A percentile compares a stretch with the other conserved stretches of the same genome.
These are phyloP conservation scores for Glaucidium brasilianum DNA, from an alignment of 2,113 vertebrate species.

Conservation along the genomic window DNA sequence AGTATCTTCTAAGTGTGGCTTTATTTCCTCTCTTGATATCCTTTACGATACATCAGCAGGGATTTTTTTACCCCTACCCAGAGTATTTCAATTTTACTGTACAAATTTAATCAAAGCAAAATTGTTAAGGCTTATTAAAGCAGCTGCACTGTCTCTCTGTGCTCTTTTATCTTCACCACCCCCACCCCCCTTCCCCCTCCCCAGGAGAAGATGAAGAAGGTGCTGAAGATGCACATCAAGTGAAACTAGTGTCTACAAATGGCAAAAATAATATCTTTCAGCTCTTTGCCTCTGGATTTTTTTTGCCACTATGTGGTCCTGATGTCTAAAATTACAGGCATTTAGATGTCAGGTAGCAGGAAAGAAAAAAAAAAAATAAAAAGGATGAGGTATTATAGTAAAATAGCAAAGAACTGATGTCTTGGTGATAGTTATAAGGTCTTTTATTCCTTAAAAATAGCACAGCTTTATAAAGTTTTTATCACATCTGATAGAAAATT, in stretches of 20 bases:
- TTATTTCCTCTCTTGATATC: neutral
- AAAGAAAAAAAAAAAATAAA: neutral
- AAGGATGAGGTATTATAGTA: conserved; percentile 30
- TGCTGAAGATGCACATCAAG: neutral
- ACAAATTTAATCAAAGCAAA: conserved; percentile 23
- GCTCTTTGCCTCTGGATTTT: conserved; percentile 1
- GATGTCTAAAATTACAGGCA: conserved; percentile 62
- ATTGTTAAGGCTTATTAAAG: conserved; percentile 22
- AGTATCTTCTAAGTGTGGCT: neutral
- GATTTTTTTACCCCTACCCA: neutral
- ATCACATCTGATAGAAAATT: conserved; percentile 60
- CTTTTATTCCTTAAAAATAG: conserved; percentile 52
- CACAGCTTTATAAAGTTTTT: conserved; percentile 34
- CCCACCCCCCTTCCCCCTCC: neutral
- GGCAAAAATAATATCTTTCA: conserved; percentile 44
- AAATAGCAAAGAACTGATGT: conserved; percentile 44
- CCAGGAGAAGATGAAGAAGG: neutral
- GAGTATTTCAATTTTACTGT: neutral
- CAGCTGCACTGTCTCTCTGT: neutral
- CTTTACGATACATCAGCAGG: neutral
- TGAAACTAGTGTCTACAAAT: conserved; percentile 32
- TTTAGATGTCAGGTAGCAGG: conserved; percentile 58
- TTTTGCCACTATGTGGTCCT: conserved; percentile 4
- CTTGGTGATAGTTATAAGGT: conserved; percentile 6
- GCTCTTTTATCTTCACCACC: neutral